phyloP scores from a whole-genome alignment of 1,140 invertebrate genomes.

The Araneus ventricosus region DNA sequence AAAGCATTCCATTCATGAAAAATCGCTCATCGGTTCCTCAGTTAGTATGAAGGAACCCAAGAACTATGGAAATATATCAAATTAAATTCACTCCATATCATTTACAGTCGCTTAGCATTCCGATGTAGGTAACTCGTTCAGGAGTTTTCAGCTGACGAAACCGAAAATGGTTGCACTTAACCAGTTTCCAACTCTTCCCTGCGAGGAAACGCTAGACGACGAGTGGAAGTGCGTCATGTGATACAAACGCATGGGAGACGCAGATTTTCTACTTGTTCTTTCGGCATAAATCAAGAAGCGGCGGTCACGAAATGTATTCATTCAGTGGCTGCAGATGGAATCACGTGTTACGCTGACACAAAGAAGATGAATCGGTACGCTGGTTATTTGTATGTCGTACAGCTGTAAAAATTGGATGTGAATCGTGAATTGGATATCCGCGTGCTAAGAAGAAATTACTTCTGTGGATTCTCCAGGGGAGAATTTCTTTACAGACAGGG shows the following conservation, averaged over 20 bases:
- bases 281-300: not conserved
- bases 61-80: too few relatives aligned
- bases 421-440: not conserved
- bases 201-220: not conserved
- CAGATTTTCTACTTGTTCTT: not conserved
- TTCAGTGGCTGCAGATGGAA: not conserved
- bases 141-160: not conserved
- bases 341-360: constrained; percentile 12
- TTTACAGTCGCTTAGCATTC: not conserved
- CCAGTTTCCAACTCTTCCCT: not conserved
- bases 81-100: not conserved
- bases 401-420: not conserved
- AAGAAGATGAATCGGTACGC: constrained; percentile 4
- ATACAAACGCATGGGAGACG: not conserved
- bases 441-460: not conserved
- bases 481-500: too few relatives aligned
- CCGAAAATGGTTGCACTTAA: not conserved
- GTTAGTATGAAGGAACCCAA: too few relatives aligned
- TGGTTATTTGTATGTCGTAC: constrained; percentile 15
- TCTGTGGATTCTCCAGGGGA: not conserved
- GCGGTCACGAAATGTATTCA: not conserved
- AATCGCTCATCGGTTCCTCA: too few relatives aligned
- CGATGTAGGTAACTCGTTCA: not conserved
- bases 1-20: too few relatives aligned
- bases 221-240: not conserved